A percentile compares a stretch with the other conserved stretches of the same genome.
These are phyloP conservation scores for Steinernema scapterisci DNA, from an alignment of 2,888 invertebrate genomes.

Conservation along the genomic window DNA sequence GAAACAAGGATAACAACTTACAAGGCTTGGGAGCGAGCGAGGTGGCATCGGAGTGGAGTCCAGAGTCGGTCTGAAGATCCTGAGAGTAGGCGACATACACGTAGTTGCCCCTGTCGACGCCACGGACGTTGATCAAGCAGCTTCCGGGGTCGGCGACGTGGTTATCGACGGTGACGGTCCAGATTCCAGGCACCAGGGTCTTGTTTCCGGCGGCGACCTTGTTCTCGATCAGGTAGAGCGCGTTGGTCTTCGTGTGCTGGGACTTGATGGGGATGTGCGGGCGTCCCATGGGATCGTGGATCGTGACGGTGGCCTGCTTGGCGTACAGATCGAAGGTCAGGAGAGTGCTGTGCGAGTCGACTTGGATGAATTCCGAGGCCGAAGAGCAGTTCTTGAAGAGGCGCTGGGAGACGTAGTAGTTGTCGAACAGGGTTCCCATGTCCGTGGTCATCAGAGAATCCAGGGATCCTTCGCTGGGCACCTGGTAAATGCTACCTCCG, in stretches of 20 bases:
- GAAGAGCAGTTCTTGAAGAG: background rate
- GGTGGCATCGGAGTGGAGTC: conserved; percentile 9
- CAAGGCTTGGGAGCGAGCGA: background rate
- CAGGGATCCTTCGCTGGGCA: background rate
- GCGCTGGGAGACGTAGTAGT: conserved; percentile 7
- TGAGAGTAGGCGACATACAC: conserved; percentile 33
- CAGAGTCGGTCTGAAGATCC: conserved; percentile 8
- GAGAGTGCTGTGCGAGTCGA: background rate
- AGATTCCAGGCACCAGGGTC: conserved; percentile 27
- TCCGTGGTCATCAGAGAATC: background rate
- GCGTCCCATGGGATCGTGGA: background rate
- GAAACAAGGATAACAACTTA: no score
- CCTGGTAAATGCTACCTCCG: conserved; percentile 6
- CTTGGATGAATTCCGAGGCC: background rate
- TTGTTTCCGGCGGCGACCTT: background rate
- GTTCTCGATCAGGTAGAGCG: background rate
- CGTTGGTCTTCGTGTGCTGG: conserved; percentile 2
- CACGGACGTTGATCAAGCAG: conserved; percentile 33
- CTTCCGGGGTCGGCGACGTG: conserved; percentile 19
- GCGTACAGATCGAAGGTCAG: conserved; percentile 19
- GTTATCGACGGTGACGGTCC: conserved; percentile 22
- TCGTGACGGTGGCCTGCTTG: background rate
- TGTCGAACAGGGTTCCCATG: conserved; percentile 18
- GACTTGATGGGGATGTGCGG: background rate
- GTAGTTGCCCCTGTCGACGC: background rate